A percentile compares a stretch with the other conserved stretches of the same genome.
phyloP scores from a whole-genome alignment of 2,797 vertebrate species.

The Philypnodon macrostomus region DNA sequence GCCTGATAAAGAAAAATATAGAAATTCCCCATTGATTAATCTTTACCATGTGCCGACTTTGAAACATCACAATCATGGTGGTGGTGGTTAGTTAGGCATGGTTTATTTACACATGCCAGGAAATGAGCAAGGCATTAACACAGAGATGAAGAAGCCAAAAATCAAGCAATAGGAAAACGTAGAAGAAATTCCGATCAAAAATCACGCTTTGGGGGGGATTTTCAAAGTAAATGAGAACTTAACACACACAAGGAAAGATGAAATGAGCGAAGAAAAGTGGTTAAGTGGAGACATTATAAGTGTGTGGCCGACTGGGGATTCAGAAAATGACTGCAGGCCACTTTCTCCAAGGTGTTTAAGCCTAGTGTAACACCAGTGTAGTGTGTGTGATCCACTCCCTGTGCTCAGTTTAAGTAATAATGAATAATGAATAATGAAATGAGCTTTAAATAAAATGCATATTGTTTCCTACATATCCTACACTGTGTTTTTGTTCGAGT shows the following conservation, averaged over 20 bases:
- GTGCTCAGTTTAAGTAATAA: too few relatives aligned
- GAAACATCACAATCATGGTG: neutral
- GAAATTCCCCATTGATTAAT: constrained; percentile 12
- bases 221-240: too few relatives aligned
- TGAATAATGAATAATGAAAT: too few relatives aligned
- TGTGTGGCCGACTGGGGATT: neutral
- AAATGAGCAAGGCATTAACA: constrained; percentile 7
- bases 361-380: neutral
- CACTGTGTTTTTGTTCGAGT: neutral
- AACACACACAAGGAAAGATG: neutral
- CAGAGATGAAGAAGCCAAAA: neutral
- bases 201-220: too few relatives aligned
- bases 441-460: too few relatives aligned
- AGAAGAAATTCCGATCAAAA: too few relatives aligned
- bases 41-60: constrained; percentile 3
- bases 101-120: neutral
- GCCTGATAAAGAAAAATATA: constrained; percentile 11
- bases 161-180: too few relatives aligned
- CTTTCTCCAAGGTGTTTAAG: neutral
- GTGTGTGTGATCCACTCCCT: too few relatives aligned
- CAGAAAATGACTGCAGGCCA: neutral
- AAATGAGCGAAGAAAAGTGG: neutral
- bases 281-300: neutral
- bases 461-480: too few relatives aligned
- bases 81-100: neutral